Evolutionary conservation across 2,113 vertebrate species (phyloP).

Genomic region (Chlorodrepanis virens): DNA sequence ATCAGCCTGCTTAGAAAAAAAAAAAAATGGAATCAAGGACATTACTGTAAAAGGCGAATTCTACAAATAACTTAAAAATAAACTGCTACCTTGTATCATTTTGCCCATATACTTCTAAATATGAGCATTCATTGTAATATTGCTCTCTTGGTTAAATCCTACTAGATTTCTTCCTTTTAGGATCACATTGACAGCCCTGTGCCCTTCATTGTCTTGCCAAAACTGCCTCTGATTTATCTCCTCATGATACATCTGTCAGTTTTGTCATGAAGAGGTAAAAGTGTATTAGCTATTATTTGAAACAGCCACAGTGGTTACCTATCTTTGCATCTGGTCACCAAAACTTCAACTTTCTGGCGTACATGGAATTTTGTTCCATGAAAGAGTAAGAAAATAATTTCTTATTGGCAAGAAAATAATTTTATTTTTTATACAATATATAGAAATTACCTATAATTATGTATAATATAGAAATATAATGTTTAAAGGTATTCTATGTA

Average conservation of each 20-base stretch:
- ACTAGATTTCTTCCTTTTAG: background rate
- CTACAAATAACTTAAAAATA: background rate
- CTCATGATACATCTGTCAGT: background rate
- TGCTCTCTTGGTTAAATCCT: background rate
- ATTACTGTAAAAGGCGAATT: background rate
- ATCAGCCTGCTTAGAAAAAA: background rate
- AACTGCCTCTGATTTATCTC: background rate
- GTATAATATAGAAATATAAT: background rate
- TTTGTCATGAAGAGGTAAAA: background rate
- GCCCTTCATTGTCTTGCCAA: background rate
- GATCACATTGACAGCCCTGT: background rate
- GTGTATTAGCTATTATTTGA: background rate
- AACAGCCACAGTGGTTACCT: background rate
- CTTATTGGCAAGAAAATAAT: background rate
- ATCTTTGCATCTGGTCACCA: background rate
- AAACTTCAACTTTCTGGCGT: background rate
- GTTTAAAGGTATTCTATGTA: background rate
- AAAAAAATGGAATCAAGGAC: background rate
- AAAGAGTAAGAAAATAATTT: background rate
- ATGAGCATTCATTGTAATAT: background rate
- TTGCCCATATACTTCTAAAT: background rate
- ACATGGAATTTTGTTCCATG: background rate
- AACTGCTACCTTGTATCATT: background rate
- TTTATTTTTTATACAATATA: background rate
- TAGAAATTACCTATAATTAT: background rate